Evolutionary conservation across 2,113 vertebrate species (phyloP).

Genomic region (Tetrax tetrax): DNA sequence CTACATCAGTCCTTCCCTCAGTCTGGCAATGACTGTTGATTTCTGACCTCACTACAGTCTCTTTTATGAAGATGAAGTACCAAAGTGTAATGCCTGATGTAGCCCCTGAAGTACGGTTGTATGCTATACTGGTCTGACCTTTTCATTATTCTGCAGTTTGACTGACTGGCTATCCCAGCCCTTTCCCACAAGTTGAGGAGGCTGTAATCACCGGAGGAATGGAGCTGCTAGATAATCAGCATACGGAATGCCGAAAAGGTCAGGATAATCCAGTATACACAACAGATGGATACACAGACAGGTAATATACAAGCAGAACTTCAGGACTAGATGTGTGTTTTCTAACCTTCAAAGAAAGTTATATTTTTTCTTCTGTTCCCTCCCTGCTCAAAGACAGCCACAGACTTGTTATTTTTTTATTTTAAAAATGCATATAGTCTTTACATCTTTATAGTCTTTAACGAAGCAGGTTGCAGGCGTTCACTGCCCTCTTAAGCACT

Average conservation of each 20-base stretch:
- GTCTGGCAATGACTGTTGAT: background rate
- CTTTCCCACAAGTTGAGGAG: background rate
- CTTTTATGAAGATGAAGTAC: background rate
- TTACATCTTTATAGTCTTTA: no score
- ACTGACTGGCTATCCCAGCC: background rate
- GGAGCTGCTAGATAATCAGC: slow-evolving; percentile 34
- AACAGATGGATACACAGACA: background rate
- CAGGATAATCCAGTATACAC: background rate
- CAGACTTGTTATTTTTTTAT: background rate
- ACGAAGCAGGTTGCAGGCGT: slow-evolving; percentile 5
- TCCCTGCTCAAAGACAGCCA: background rate
- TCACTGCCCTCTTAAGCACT: slow-evolving; percentile 16
- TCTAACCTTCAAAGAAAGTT: background rate
- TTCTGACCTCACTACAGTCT: background rate
- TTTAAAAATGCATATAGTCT: background rate
- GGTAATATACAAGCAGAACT: background rate
- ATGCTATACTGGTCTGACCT: slow-evolving; percentile 38
- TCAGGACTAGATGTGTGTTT: background rate
- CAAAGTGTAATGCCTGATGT: background rate
- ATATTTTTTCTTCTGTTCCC: background rate
- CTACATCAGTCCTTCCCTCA: background rate
- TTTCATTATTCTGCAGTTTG: slow-evolving; percentile 35
- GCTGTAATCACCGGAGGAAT: background rate
- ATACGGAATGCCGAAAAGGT: slow-evolving; percentile 24
- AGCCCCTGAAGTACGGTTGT: background rate